Base-by-base conservation (phyloP, 1,140 invertebrate genomes). In the Scaptomyza graminum region DNA sequence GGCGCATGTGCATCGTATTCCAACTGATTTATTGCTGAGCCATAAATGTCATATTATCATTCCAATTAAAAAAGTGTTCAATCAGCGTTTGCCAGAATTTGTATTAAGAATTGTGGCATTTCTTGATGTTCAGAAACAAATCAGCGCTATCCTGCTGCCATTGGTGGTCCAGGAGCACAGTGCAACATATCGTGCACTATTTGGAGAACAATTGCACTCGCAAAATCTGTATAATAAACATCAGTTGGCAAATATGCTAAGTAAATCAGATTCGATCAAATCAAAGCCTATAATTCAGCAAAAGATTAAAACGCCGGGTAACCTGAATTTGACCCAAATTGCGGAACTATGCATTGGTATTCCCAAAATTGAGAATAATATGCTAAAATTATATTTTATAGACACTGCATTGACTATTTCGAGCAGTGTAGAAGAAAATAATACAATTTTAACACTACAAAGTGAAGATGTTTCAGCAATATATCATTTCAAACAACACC, bases 401-500 rank as follows among this genome's bases (percentile, higher is more conserved):
- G 61, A 76, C 18, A 73, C 39, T n/a, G 69, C 55, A 18, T 12
- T 87, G 1, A 56, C 5, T 0, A 13, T 74, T 11, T 3, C 22
- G 0, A 9, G 44, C 5, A 57, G 5, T 51, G 5, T 3, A 49
- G 18, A 64, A 5, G 39, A 52, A 1, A 28, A 54, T 18, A 43
- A 41, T 7, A 7, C 12, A 56, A 11, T 39, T 50, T 46, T 66
- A 44, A 70, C 28, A 0, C 12, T 90, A 6, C 41, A 80, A 46
- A 67, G 68, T 52, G 41, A 66, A 15, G 73, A 87, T 64, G 67
- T 69, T 25, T 64, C 74, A 6, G 69, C 76, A 3, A 44, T 90
- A 37, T 87, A 75, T 55, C 70, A 83, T 49, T 50, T 87, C 3
- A 90, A 90, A 47, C 51, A 74, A 25, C 65, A 80, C 25, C 54